Evolutionary conservation across 2,113 vertebrate genomes (phyloP).

Genomic region (Cebidichthys violaceus): DNA sequence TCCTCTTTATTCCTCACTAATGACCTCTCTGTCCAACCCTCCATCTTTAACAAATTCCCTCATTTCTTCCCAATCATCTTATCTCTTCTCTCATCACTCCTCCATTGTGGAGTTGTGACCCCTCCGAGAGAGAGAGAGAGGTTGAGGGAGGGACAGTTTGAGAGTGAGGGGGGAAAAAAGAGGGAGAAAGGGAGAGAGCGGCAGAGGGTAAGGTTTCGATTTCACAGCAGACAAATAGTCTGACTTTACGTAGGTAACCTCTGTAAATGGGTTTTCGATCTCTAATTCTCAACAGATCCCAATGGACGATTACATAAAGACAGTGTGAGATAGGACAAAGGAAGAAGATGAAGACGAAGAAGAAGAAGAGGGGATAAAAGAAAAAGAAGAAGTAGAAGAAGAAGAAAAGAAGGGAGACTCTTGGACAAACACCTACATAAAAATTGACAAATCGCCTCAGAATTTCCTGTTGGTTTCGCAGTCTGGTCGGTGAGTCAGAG

Average conservation of each 20-base stretch:
- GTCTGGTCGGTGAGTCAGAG: conserved; percentile 47
- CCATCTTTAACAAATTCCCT: conserved; percentile 62
- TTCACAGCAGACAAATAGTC: conserved; percentile 80
- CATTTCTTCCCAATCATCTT: conserved; percentile 69
- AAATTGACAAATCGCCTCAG: conserved; percentile 44
- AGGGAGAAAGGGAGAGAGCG: conserved; percentile 30
- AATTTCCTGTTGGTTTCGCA: conserved; percentile 36
- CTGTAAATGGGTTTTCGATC: conserved; percentile 84
- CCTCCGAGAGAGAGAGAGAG: conserved; percentile 17
- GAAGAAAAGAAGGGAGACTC: not conserved
- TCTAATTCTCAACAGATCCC: conserved; percentile 82
- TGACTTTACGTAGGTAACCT: conserved; percentile 78
- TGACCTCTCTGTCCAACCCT: conserved; percentile 31
- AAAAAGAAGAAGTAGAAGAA: not conserved
- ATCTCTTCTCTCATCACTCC: conserved; percentile 62
- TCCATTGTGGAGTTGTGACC: conserved; percentile 56
- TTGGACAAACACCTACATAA: conserved; percentile 43
- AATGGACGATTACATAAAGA: conserved; percentile 70
- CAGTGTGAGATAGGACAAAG: conserved; percentile 28
- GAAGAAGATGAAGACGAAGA: not conserved
- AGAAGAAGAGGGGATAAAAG: too few relatives aligned
- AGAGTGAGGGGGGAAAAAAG: not conserved
- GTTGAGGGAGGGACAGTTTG: conserved; percentile 26
- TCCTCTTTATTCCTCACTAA: conserved; percentile 55
- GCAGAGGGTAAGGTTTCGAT: conserved; percentile 80